Evolutionary conservation across 1,140 invertebrate species (phyloP).

Genomic region (Leptinotarsa undecemlineata): DNA sequence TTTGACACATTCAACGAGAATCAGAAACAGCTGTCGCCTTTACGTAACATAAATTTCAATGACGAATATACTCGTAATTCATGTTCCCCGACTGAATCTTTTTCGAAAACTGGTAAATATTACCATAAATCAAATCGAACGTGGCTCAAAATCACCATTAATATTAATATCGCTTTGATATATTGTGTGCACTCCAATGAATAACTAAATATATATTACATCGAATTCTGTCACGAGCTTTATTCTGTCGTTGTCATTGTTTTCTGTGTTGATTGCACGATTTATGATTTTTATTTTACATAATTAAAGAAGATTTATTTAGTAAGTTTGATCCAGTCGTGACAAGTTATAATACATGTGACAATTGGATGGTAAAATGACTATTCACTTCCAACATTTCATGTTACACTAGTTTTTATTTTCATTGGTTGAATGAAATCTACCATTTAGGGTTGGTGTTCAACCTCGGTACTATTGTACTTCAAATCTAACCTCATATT

Average conservation of each 20-base stretch:
- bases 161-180: constrained; percentile 1
- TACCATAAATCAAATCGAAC: background rate
- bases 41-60: too few species aligned
- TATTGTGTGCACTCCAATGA: background rate
- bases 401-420: too few species aligned
- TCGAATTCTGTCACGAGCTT: background rate
- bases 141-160: background rate
- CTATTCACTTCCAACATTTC: too few species aligned
- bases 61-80: too few species aligned
- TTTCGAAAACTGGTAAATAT: background rate
- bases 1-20: too few species aligned
- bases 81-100: background rate
- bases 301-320: background rate
- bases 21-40: too few species aligned
- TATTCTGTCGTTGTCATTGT: background rate
- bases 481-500: too few species aligned
- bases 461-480: too few species aligned
- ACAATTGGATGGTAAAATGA: too few species aligned
- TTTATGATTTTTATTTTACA: background rate
- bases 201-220: constrained; percentile 7
- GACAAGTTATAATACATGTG: background rate
- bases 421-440: too few species aligned
- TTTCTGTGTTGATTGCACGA: background rate
- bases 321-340: background rate
- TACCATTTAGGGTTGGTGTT: too few species aligned